Evolutionary conservation across 2,888 invertebrate species (phyloP), one percentile per base, ranked within the genome.

Genomic region (Tetramorium bicarinatum): DNA sequence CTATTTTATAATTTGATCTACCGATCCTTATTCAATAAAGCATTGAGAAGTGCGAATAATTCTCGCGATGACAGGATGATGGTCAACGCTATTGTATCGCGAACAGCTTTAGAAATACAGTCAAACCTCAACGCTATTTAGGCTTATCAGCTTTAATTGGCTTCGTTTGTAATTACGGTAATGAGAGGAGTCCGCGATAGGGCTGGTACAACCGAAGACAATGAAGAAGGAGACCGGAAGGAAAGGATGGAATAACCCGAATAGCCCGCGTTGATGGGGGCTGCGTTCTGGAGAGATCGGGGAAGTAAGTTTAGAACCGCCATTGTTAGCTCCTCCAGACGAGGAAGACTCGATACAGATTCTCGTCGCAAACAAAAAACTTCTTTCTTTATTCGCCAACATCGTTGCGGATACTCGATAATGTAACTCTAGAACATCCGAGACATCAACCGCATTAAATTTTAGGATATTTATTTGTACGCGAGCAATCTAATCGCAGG

Each of bases 141-240:
- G 88, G 86, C 88, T 90, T 85, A 90, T 90, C 88, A 86, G 84
- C 88, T 90, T 90, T 90, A 90, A 90, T 90, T 90, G 86, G 85
- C 85, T 90, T 90, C 88, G 91, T 87, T 90, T 84, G 87, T 90
- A 90, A 90, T 89, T 88, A 88, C 84, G 85, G 59, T 59, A 83
- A 83, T 52, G 85, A 79, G 81, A 82, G 66, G 49, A 44, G 25
- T 11, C 18, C 52, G 61, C 66, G 83, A 41, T 81, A 52, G 47
- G 64, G 66, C 38, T 79, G 74, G 11, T 59, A 82, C 61, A 56
- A 41, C 44, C 38, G 44, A 77, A 76, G 87, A 88, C 88, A 89
- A 88, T 87, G 87, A 83, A 84, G 74, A 83, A 75, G 75, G 54
- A 83, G 54, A 29, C n/a, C 38, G 82, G 11, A 83, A 69, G 72